Evolutionary conservation across 2,797 vertebrate species (phyloP).

Genomic region (Rachycentron canadum): DNA sequence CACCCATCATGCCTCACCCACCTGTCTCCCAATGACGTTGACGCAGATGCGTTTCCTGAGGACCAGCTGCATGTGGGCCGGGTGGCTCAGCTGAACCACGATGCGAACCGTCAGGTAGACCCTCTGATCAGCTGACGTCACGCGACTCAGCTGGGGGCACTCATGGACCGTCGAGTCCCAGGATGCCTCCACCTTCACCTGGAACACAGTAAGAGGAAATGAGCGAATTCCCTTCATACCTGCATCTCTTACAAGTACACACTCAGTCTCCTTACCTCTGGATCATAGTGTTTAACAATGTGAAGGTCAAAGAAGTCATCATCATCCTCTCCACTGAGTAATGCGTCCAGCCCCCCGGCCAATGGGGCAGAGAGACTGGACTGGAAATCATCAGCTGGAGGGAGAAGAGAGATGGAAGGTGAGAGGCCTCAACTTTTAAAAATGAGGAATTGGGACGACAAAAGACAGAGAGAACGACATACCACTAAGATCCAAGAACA

Average conservation of each 20-base stretch:
- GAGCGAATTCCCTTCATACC: background rate
- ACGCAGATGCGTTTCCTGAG: constrained; percentile 95
- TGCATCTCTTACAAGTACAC: too few species aligned
- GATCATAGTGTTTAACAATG: constrained; percentile 90
- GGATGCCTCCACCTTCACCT: constrained; percentile 95
- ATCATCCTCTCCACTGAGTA: constrained; percentile 90
- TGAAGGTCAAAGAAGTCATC: constrained; percentile 96
- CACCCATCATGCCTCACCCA: constrained; percentile 36
- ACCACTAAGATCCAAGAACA: constrained; percentile 97
- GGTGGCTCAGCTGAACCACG: constrained; percentile 93
- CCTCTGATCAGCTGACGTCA: constrained; percentile 87
- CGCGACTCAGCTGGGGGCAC: constrained; percentile 91
- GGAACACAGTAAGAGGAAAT: constrained; percentile 12
- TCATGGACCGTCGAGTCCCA: constrained; percentile 96
- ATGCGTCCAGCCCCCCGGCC: constrained; percentile 90
- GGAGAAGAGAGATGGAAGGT: background rate
- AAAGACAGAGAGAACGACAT: constrained; percentile 24
- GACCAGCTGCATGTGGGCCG: constrained; percentile 93
- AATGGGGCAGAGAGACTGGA: constrained; percentile 90
- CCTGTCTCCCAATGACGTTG: constrained; percentile 84
- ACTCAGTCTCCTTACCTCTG: constrained; percentile 82
- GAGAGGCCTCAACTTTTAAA: background rate
- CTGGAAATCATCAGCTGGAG: constrained; percentile 94
- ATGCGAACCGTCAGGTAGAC: constrained; percentile 91
- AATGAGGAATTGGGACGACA: background rate